Base-by-base conservation (phyloP, 1,140 invertebrate genomes). In the Dreissena polymorpha region DNA sequence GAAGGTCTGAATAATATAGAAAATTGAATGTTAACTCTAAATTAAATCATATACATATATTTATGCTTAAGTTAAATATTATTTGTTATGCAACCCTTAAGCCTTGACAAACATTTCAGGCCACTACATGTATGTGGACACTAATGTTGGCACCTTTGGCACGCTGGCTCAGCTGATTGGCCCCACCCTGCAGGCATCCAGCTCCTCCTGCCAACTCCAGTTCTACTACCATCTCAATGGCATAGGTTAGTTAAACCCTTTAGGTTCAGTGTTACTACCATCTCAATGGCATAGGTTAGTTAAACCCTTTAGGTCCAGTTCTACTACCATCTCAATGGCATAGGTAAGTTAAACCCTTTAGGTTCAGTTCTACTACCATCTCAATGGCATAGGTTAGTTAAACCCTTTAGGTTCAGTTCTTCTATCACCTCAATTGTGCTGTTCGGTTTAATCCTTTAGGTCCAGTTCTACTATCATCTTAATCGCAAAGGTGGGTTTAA, bases 171-270 rank as follows among this genome's bases (percentile, higher is more conserved):
- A 88, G 29, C 55, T 90, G 13, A 69, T 78, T n/a, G 87, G 88
- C 39, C 79, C 85, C 23, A 80, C 80, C 14, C 76, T 90, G 1
- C 88, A 90, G n/a, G 73, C 84, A 16, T 87, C 86, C 49, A 89
- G 87, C 73, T 80, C 88, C 25, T 91, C 90, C 7, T 91, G 91
- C 75, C 90, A 91, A 57, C 73, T 91, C 65, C 74, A 86, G 69
- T 89, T 97, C 89, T 97, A 94, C 93, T 95, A 93, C 87, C 96
- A 96, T 88, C 96, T 97, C 96, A 96, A 94, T 88, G 96, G 96
- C 50, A 49, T 25, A 85, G 86, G 85, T 88, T 53, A 39, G 65
- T 71, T 8, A 23, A 21, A 39, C 90, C 7, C 91, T 90, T 78
- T 88, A 91, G 65, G 71, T 91, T 60, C 74, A 86, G 69, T 89